Evolutionary conservation across 2,113 vertebrate genomes (phyloP).

Genomic region (Lampris megalopsis): DNA sequence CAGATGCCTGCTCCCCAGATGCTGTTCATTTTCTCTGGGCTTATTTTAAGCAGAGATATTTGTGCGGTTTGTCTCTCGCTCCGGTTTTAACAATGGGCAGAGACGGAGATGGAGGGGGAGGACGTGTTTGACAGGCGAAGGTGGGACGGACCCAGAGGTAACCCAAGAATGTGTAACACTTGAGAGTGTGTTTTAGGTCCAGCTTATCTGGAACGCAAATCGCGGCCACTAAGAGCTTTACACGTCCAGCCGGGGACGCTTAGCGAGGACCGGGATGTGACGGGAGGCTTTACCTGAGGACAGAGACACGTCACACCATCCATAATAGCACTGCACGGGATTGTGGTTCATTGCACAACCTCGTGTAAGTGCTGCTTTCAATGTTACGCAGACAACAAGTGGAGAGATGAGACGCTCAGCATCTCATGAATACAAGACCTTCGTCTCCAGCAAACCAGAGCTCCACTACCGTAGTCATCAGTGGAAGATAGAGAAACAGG

Average conservation of each 20-base stretch:
- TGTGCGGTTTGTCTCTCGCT: conserved; percentile 63
- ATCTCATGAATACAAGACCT: conserved; percentile 45
- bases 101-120: conserved; percentile 33
- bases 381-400: conserved; percentile 13
- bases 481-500: background rate
- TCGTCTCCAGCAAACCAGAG: background rate
- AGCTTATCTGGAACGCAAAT: conserved; percentile 35
- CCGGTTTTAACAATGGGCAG: conserved; percentile 61
- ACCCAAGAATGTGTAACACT: conserved; percentile 58
- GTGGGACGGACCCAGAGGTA: conserved; percentile 48
- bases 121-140: conserved; percentile 53
- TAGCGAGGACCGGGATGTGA: conserved; percentile 47
- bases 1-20: conserved; percentile 61
- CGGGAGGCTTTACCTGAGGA: conserved; percentile 46
- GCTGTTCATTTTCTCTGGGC: conserved; percentile 57
- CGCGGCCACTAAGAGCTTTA: conserved; percentile 25
- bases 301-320: conserved; percentile 59
- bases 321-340: conserved; percentile 62
- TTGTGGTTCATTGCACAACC: conserved; percentile 57
- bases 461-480: background rate
- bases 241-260: conserved; percentile 41
- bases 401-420: conserved; percentile 61
- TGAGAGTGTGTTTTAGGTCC: conserved; percentile 51
- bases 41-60: conserved; percentile 67
- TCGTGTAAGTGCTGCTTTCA: conserved; percentile 24